Base-by-base conservation (phyloP, 2,888 invertebrate genomes). In the Noctua comes region DNA sequence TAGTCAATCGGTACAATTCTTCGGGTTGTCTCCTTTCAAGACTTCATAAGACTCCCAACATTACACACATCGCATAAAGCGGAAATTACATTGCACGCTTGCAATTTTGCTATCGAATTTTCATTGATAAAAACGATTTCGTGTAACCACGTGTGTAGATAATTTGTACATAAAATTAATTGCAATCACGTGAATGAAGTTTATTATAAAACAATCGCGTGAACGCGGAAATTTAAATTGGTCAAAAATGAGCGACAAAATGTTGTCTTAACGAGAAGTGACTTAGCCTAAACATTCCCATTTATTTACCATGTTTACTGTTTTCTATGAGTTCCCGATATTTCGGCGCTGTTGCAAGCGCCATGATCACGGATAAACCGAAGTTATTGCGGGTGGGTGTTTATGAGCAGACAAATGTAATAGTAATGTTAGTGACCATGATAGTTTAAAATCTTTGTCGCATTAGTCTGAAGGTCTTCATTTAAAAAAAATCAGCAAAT, bases 81-180 rank as follows among this genome's bases (percentile, higher is more conserved):
- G 21, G 8, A 64, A 64, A 36, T 64, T 24, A 46, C 31, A 8
- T 57, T 65, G 11, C 43, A 46, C 27, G 43, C 21, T 74, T 51
- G 2, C 4, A 64, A 4, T 43, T 51, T 36, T 46, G n/a, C 11
- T 7, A 24, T 46, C 27, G 8, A 57, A 36, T 31, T n/a, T 73
- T 62, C 21, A 77, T 77, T 80, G 74, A 84, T 75, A 77, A 76
- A 74, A 71, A n/a, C 18, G 46, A 48, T 66, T 69, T 68, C 48
- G 57, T 71, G 27, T 43, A 40, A 8, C 36, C 13, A 27, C 70
- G 77, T 82, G 68, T 76, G 24, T 48, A 62, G 65, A 84, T 78
- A 76, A 72, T 43, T 68, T 13, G 24, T 54, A 76, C 78, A 69
- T 71, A 73, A 68, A 81, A 72, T 71, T 21, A 64, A 57, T 79